Percentiles rank a stretch among this genome's conserved stretches.
These are phyloP conservation scores for Tanypteryx hageni DNA, from an alignment of 2,888 invertebrate species.

Conservation along the genomic window DNA sequence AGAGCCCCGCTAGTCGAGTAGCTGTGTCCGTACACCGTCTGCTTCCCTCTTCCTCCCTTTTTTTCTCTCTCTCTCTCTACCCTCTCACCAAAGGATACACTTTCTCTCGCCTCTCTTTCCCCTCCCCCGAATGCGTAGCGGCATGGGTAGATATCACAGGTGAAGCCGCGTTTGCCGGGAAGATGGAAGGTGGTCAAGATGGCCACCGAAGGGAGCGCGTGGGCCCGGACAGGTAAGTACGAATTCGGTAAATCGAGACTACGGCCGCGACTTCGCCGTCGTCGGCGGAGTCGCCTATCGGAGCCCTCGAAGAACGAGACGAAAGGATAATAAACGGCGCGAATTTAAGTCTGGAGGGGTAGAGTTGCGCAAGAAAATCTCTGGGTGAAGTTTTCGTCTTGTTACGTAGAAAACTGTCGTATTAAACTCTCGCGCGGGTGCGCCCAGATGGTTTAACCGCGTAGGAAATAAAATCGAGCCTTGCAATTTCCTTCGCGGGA, in stretches of 20 bases:
- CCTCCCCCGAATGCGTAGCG: conserved; percentile 2
- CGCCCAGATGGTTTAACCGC: no score
- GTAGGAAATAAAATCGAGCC: background rate
- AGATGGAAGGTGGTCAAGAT: conserved; percentile 7
- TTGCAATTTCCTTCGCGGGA: background rate
- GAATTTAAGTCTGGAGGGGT: background rate
- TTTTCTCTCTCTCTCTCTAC: background rate
- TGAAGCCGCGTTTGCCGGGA: background rate
- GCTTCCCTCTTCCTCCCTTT: background rate
- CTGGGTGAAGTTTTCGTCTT: background rate
- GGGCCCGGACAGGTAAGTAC: conserved; percentile 47
- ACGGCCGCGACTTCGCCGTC: background rate
- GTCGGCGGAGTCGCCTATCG: background rate
- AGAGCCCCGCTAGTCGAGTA: background rate
- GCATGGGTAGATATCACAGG: conserved; percentile 56
- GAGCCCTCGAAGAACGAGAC: background rate
- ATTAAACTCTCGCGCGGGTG: no score
- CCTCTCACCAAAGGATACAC: background rate
- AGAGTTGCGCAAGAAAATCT: background rate
- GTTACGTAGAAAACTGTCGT: background rate
- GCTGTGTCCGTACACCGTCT: background rate
- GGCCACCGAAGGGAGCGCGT: background rate
- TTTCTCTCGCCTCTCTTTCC: background rate
- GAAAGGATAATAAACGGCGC: background rate
- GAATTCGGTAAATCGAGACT: background rate